Conservation (phyloP, 2,797 vertebrate species). For the Sebastes diaconus region DNA sequence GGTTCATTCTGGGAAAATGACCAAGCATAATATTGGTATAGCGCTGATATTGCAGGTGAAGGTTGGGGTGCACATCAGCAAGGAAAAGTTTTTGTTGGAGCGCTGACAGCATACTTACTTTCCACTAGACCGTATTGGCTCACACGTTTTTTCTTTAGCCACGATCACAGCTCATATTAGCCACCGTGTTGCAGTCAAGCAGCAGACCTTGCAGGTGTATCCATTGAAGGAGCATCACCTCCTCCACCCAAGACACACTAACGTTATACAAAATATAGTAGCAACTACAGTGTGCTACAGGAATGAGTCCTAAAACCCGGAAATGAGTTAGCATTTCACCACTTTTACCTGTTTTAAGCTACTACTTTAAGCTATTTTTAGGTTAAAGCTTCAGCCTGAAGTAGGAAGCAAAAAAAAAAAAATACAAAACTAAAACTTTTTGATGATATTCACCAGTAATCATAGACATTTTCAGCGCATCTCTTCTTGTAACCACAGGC, state of each 20-base stretch:
- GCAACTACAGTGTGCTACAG: neutral
- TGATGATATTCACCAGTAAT: neutral
- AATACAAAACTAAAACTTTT: neutral
- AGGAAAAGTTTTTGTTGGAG: constrained; percentile 11
- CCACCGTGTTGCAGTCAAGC: neutral
- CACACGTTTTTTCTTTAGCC: neutral
- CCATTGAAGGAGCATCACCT: neutral
- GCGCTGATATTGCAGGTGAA: constrained; percentile 7
- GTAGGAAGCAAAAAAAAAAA: neutral
- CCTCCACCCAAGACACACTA: neutral
- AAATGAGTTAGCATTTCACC: fast-evolving
- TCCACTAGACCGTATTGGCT: neutral
- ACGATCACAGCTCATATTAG: neutral
- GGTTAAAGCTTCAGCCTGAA: neutral
- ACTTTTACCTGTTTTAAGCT: neutral
- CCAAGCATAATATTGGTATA: neutral
- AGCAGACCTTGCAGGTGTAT: neutral
- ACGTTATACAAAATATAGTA: neutral
- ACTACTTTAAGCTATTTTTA: neutral
- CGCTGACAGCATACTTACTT: neutral
- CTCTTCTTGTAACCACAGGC: neutral
- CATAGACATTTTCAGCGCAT: neutral
- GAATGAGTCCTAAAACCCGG: neutral
- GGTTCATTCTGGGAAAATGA: constrained; percentile 4
- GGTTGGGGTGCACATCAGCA: neutral